Base-by-base conservation (phyloP, 2,113 vertebrate genomes). In the Sorex fumeus region DNA sequence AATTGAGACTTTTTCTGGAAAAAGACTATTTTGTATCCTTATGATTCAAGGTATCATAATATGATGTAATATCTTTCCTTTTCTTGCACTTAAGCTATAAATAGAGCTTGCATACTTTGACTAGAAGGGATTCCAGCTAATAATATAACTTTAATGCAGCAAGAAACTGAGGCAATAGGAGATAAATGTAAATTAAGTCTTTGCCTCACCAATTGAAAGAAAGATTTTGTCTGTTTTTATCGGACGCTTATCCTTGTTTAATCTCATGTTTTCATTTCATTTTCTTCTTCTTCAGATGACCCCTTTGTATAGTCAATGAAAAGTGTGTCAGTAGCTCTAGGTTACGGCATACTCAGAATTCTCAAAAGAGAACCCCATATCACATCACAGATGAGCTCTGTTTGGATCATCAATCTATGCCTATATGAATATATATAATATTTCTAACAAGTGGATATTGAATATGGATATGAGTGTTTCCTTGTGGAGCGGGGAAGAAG, bases 261-360 rank as follows among this genome's bases (percentile, higher is more conserved):
- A 62, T 32, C 70, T 25, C n/a, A 32, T 62, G 21, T n/a, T 94
- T 89, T 69, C 47, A 69, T 6, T 80, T 95, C 15, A 64, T 88
- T 84, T 92, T 66, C 32, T 57, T 50, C 28, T 87, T 50, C 28
- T 87, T 77, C 27, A 66, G 19, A 84, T 23, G 21, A 10, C 28
- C 15, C 0, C 8, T 57, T 71, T 36, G 28, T 28, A 12, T 27
- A 69, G 47, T 6, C 66, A 72, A 53, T 67, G 28, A 80, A 76
- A 25, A 45, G 34, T 16, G 13, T 60, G 13, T 89, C 40, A 89
- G 40, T 6, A 66, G 15, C 30, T 45, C 47, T 80, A 57, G 23
- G 30, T 53, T 34, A 69, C n/a, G 19, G 15, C 60, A 64, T 36
- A 28, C 7, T 72, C 40, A 6, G 30, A 72, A 19, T 53, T 53